Conservation (phyloP, 30 jellyfish, hydroid and myxozoan genomes). For the Hydractinia symbiolongicarpus region DNA sequence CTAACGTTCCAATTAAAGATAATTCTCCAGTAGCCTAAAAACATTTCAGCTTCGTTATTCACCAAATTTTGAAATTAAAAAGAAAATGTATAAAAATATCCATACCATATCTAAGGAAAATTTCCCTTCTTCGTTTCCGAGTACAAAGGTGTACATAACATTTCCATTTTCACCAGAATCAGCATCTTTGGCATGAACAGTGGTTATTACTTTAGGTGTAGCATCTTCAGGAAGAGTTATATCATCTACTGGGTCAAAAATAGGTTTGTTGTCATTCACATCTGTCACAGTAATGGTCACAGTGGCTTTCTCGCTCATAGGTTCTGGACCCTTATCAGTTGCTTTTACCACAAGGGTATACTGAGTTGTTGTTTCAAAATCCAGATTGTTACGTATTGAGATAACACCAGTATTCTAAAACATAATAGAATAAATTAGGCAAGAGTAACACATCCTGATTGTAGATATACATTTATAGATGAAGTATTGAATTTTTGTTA, state of each 20-base stretch:
- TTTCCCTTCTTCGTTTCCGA: conserved; percentile 5
- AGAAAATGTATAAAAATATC: too few species aligned
- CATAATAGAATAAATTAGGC: background rate
- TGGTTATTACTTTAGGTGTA: background rate
- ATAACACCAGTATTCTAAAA: conserved; percentile 5
- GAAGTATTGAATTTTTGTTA: background rate
- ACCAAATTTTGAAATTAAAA: too few species aligned
- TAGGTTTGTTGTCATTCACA: conserved; percentile 4
- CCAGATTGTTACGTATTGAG: background rate
- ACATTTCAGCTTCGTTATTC: too few species aligned
- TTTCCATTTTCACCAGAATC: conserved; percentile 7
- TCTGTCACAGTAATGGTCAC: conserved; percentile 2
- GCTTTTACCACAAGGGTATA: background rate
- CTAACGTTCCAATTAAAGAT: background rate
- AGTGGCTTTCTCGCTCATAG: background rate
- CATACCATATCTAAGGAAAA: background rate
- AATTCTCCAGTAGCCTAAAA: conserved; percentile 8
- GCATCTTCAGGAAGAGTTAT: conserved; percentile 11
- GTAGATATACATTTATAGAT: background rate
- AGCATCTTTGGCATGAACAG: conserved; percentile 11
- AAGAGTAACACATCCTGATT: background rate
- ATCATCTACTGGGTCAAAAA: conserved; percentile 3
- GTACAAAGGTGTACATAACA: background rate
- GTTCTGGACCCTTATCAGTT: conserved; percentile 6
- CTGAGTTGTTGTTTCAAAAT: background rate